A percentile compares a stretch with the other conserved stretches of the same genome.
Conservation (phyloP, 2,113 vertebrate species). For the Mormyrus iriodes region DNA sequence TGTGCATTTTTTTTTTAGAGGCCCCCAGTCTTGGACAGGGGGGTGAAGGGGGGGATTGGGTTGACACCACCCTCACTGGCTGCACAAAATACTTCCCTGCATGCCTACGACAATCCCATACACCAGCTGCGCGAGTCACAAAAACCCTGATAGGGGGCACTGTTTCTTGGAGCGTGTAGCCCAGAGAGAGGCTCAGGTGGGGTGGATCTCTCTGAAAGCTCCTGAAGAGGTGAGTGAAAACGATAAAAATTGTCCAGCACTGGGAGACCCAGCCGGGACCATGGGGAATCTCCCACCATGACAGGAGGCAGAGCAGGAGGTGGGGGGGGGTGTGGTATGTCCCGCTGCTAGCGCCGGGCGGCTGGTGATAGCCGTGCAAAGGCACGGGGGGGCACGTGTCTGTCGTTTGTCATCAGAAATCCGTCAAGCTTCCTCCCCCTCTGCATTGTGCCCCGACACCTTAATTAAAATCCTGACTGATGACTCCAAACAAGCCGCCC, state of each 20-base stretch:
- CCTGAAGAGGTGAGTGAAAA: background rate
- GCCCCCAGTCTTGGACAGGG: background rate
- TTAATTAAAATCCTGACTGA: conserved; percentile 63
- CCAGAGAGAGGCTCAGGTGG: background rate
- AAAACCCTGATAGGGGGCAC: background rate
- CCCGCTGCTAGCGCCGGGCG: background rate
- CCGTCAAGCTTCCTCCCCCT: background rate
- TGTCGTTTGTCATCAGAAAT: conserved; percentile 17
- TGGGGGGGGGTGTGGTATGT: background rate
- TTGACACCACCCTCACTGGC: background rate
- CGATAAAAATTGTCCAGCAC: background rate
- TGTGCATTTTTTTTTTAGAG: background rate
- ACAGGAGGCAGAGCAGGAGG: background rate
- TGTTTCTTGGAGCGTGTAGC: background rate
- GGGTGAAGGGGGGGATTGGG: background rate
- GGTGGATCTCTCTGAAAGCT: background rate
- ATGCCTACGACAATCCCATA: background rate
- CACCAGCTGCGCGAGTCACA: background rate
- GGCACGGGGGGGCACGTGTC: background rate
- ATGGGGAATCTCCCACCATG: background rate
- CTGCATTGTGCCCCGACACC: conserved; percentile 37
- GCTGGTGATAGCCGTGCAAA: conserved; percentile 38
- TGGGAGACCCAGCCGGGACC: background rate
- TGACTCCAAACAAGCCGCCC: conserved; percentile 30
- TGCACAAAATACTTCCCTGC: background rate